A percentile compares a stretch with the other conserved stretches of the same genome.
Evolutionary conservation across 2,113 vertebrate species (phyloP).

Genomic region (Microcebus lehilahytsara): DNA sequence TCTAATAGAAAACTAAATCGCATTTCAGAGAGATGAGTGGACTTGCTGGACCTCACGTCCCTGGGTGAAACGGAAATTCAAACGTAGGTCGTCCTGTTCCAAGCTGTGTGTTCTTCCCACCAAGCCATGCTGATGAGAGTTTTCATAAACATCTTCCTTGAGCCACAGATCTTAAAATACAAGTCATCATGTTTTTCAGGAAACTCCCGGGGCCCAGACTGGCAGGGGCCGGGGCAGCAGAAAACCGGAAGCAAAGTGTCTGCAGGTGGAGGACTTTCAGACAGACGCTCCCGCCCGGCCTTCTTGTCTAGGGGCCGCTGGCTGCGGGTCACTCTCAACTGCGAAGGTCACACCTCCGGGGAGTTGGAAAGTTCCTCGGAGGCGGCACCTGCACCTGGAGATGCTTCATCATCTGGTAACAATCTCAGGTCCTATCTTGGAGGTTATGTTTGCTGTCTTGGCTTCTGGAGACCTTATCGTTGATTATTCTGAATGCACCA

Average conservation of each 20-base stretch:
- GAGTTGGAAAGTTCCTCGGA: background rate
- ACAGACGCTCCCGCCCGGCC: background rate
- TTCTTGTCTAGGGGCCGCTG: background rate
- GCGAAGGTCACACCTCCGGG: background rate
- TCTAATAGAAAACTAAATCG: background rate
- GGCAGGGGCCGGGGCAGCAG: too few species aligned
- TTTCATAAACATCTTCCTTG: background rate
- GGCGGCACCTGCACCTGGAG: too few species aligned
- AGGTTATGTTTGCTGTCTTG: background rate
- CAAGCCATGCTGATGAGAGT: background rate
- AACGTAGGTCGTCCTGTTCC: background rate
- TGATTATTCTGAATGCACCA: background rate
- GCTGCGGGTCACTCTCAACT: background rate
- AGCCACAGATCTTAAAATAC: background rate
- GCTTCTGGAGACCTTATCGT: background rate
- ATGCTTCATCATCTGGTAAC: too few species aligned
- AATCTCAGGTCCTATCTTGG: background rate
- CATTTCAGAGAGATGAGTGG: background rate
- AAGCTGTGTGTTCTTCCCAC: background rate
- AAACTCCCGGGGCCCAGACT: background rate
- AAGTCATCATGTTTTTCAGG: background rate
- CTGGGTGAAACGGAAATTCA: background rate
- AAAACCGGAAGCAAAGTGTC: background rate
- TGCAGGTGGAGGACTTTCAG: fast-evolving
- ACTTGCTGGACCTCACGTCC: background rate